Base-by-base conservation (phyloP, 1,140 invertebrate species). In the Musca domestica region DNA sequence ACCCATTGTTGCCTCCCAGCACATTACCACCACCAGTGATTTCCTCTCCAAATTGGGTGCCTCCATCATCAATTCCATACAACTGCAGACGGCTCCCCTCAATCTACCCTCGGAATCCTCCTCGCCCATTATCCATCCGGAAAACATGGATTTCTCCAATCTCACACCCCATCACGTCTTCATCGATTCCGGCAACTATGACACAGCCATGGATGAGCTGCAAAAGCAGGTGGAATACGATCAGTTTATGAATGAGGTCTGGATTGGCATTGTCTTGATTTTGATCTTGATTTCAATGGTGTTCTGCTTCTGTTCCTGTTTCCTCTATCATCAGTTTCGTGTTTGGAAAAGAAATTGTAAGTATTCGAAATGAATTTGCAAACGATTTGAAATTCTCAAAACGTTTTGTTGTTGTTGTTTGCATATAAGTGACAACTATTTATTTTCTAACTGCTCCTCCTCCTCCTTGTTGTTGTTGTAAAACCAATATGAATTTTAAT, bases 271-370 rank as follows among this genome's bases (percentile, higher is more conserved):
- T 69, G 79, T 81, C 20, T 74, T 81, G 23, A 77, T 79, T 2
- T 69, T 81, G 22, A 78, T 81, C 34, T 64, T 81, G 27, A 81
- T 81, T 63, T 80, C 79, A 6, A 77, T 81, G 77, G 72, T 81
- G 12, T 81, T 81, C 23, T 81, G 79, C 68, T 74, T 81, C 56
- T 81, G 79, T 70, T 81, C 79, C 51, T 81, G 79, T 66, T 81
- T 81, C 58, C 69, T 81, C 20, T 81, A 81, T 72, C 79, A 81
- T 64, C 79, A 81, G 64, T 81, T 81, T 69, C 71, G 77, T 6
- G 76, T 76, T 48, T 81, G 79, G 79, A 81, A 81, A 64, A 74
- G 75, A 64, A 81, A 81, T 74, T 80, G 79, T 81, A 75, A 81
- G 79, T 81, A 76, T 52, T 64, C 2, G 34, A 5, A 41, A 41